Evolutionary conservation across 2,888 invertebrate genomes (phyloP), one percentile per base, ranked within the genome.

Genomic region (Gasteruption jaculator): DNA sequence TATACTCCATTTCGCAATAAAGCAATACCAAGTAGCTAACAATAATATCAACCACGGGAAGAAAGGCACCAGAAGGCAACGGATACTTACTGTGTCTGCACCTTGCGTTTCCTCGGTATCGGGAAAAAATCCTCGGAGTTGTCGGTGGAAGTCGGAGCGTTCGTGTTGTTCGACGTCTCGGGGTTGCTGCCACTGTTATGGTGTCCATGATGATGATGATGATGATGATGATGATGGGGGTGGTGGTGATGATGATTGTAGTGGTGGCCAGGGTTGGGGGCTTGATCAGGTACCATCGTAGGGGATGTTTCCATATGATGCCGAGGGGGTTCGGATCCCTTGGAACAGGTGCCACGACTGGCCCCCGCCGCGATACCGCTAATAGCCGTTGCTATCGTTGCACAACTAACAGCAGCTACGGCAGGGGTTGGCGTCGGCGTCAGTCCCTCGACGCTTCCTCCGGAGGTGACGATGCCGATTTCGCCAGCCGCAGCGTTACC

Each of bases 41-140:
- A n/a, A n/a, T n/a, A n/a, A n/a, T n/a, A n/a, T n/a, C n/a, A n/a
- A n/a, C n/a, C n/a, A n/a, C n/a, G n/a, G n/a, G n/a, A n/a, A n/a
- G n/a, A n/a, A n/a, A n/a, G n/a, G n/a, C n/a, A n/a, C n/a, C n/a
- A 30, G 25, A 18, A 45, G 29, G 37, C 21, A 20, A 38, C 12
- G 14, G 33, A 31, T 26, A 74, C 76, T 74, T 65, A 77, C 77
- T 73, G 71, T 52, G 67, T 71, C 26, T 74, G 74, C 25, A 72
- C 62, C 64, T 76, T 77, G 43, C 76, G 63, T 56, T 75, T 78
- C 48, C 73, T 71, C 2, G 68, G 44, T 14, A 48, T 45, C n/a
- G 54, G 47, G 19, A 50, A 49, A 35, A 50, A 51, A 22, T 65
- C 60, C 16, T 58, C 55, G 6, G 50, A 44, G 3, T 47, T 49